phyloP scores from a whole-genome alignment of 1,140 invertebrate species.

The Drosophila gunungcola region DNA sequence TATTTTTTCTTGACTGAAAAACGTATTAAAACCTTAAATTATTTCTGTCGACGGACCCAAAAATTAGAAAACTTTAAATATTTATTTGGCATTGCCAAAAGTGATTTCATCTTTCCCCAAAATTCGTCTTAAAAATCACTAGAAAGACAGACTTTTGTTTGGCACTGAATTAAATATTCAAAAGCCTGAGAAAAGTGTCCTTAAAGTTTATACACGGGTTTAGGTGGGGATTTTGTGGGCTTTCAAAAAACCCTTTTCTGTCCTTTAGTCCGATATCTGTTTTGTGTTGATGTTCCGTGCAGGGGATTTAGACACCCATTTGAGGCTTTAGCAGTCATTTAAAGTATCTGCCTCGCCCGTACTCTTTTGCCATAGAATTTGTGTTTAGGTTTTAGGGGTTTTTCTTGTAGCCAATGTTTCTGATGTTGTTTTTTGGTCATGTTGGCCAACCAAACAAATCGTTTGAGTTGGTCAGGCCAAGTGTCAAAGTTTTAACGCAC shows the following conservation, averaged over 20 bases:
- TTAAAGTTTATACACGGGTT: constrained; percentile 75
- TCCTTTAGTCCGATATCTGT: constrained; percentile 8
- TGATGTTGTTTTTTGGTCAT: constrained; percentile 53
- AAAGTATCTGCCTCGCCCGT: constrained; percentile 44
- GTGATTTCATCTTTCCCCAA: constrained; percentile 6
- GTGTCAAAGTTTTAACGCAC: constrained; percentile 74
- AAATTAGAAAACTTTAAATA: constrained; percentile 16
- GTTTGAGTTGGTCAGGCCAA: constrained; percentile 73
- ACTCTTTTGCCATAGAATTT: constrained; percentile 45
- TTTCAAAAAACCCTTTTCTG: constrained; percentile 42
- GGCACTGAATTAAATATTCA: constrained; percentile 63
- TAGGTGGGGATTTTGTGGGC: constrained; percentile 63
- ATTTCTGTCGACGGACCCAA: neutral
- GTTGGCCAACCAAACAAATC: constrained; percentile 72
- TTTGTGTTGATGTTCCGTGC: constrained; percentile 46
- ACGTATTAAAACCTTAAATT: neutral
- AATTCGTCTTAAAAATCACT: neutral
- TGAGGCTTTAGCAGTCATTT: constrained; percentile 65
- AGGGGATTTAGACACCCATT: constrained; percentile 53
- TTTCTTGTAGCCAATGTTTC: constrained; percentile 11
- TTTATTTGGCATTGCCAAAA: constrained; percentile 22
- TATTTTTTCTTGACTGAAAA: neutral
- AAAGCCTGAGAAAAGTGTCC: constrained; percentile 64
- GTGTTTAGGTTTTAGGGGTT: constrained; percentile 58
- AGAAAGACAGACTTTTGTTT: constrained; percentile 32